A percentile compares a stretch with the other conserved stretches of the same genome.
These are phyloP conservation scores for Austrofundulus limnaeus DNA, from an alignment of 2,113 vertebrate species.

Conservation along the genomic window DNA sequence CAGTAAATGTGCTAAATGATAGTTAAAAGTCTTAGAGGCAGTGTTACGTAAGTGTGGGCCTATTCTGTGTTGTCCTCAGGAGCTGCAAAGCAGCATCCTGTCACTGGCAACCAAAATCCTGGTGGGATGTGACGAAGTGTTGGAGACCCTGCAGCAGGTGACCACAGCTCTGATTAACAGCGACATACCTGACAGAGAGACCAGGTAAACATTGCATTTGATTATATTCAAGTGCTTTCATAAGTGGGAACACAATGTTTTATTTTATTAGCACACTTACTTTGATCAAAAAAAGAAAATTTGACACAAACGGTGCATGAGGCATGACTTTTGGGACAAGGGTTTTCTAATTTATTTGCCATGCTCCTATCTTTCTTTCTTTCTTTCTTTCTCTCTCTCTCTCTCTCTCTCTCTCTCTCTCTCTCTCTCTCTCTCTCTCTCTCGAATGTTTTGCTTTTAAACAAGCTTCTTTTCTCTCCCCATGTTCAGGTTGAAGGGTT, in stretches of 20 bases:
- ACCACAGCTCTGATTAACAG: constrained; percentile 94
- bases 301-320: background rate
- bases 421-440: background rate
- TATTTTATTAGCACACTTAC: background rate
- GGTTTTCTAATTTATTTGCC: background rate
- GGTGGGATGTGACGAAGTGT: constrained; percentile 95
- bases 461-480: background rate
- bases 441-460: background rate
- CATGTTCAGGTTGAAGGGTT: constrained; percentile 87
- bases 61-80: constrained; percentile 77
- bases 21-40: constrained; percentile 38
- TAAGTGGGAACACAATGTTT: background rate
- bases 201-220: constrained; percentile 79
- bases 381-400: background rate
- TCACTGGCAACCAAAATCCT: constrained; percentile 93
- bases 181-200: constrained; percentile 88
- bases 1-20: constrained; percentile 3
- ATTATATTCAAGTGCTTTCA: background rate
- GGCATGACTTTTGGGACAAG: background rate
- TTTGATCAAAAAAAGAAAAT: background rate
- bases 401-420: background rate
- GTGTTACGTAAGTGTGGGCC: constrained; percentile 71
- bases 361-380: background rate
- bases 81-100: constrained; percentile 93
- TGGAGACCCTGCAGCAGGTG: constrained; percentile 96